Evolutionary conservation across 2,113 vertebrate genomes (phyloP), one percentile per base, ranked within the genome.

Genomic region (Vulpes ferrilata): DNA sequence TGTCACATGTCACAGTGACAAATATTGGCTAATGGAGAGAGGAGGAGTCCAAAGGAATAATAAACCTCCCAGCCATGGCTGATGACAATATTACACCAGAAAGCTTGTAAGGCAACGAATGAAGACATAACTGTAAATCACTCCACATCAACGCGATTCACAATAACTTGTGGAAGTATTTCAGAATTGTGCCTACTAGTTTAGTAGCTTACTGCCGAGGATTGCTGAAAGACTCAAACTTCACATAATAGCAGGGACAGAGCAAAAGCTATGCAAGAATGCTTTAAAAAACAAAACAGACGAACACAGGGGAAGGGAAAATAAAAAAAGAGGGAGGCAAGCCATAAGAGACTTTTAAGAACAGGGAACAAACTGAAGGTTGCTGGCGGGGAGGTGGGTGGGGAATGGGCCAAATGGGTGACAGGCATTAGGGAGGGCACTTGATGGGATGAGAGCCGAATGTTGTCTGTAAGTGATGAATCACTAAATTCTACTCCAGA

Each of bases 21-120:
- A 67, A 43, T 27, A 78, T 20, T 88, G 73, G 53, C 43, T 80
- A 82, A 76, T 35, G 62, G n/a, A 43, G 25, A 92, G 38, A 79
- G 32, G 43, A 96, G 67, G 25, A 65, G 51, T 69, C 10, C 38
- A 32, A 38, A 71, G 87, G 87, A 93, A 94, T 48, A 88, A 88
- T 69, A 65, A 59, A 79, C 16, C 32, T 86, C 69, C 87, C 32
- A 71, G 25, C 30, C 9, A 15, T 71, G 80, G 95, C 38, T 43
- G 93, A 96, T 92, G 90, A 93, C 89, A 83, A 35, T n/a, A 17
- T 92, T 94, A 20, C 5, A 55, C 35, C 43, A 73, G 60, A 38
- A 95, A 65, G 55, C 19, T 78, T 73, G 15, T 30, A 55, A 81
- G 62, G 60, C 60, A 88, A 82, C 12, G 94, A 64, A 88, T 22